A percentile compares a stretch with the other conserved stretches of the same genome.
Conservation (phyloP, 1,140 invertebrate genomes). For the Lycorma delicatula region DNA sequence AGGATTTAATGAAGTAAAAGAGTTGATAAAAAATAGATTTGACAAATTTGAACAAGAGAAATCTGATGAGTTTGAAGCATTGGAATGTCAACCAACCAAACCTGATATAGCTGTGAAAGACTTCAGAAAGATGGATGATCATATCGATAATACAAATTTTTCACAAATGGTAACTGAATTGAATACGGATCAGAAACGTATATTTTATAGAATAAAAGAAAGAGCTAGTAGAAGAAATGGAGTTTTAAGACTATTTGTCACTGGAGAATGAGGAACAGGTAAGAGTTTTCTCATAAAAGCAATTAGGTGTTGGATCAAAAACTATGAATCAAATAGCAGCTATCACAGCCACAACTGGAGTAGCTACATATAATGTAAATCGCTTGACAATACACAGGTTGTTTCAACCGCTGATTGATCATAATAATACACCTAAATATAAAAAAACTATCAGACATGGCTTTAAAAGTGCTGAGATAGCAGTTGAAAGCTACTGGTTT, state of each 20-base stretch:
- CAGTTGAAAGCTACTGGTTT: too few species aligned
- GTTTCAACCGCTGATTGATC: neutral
- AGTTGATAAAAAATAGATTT: neutral
- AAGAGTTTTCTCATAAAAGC: neutral
- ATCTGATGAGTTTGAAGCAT: neutral
- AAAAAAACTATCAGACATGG: too few species aligned
- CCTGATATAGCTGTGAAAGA: neutral
- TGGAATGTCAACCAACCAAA: neutral
- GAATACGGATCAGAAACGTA: neutral
- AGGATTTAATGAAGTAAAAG: neutral
- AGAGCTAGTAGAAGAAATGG: neutral
- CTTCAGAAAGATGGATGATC: neutral
- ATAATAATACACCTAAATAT: neutral
- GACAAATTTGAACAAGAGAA: neutral
- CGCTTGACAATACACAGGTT: neutral
- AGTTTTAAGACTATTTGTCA: neutral
- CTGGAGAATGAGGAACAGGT: too few species aligned
- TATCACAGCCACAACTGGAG: neutral
- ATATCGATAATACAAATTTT: neutral
- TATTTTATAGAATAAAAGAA: neutral
- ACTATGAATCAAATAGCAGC: neutral
- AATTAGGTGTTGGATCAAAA: neutral
- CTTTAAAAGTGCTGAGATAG: too few species aligned
- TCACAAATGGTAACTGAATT: neutral
- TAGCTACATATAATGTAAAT: neutral